Evolutionary conservation across 2,113 vertebrate species (phyloP).

Genomic region (Oxyura jamaicensis): DNA sequence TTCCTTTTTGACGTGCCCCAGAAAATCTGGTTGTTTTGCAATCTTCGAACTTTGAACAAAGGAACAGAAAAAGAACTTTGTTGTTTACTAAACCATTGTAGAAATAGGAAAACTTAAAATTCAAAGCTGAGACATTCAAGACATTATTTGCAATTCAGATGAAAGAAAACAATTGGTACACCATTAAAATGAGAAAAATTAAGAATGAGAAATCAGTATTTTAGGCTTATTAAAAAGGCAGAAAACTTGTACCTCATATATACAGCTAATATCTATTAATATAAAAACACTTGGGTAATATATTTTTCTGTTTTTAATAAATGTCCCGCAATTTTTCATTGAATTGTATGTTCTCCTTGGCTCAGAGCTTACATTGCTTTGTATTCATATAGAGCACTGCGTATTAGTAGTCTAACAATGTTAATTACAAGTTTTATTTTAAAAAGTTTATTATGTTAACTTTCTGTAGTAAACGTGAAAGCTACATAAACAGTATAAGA

Average conservation of each 20-base stretch:
- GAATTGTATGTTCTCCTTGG: not conserved
- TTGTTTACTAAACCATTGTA: not conserved
- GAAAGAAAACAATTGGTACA: not conserved
- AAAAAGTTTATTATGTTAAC: not conserved
- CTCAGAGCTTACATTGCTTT: not conserved
- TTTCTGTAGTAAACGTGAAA: not conserved
- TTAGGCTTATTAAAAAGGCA: not conserved
- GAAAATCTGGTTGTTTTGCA: not conserved
- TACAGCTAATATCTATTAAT: not conserved
- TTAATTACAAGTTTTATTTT: not conserved
- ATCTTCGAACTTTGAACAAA: not conserved
- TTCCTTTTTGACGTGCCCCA: not conserved
- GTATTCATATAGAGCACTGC: not conserved
- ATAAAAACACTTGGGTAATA: not conserved
- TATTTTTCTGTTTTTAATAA: not conserved
- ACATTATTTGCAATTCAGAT: conserved; percentile 1
- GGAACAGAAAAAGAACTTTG: not conserved
- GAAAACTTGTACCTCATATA: not conserved
- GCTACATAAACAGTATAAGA: not conserved
- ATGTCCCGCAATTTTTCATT: not conserved
- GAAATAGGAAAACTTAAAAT: not conserved
- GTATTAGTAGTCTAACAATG: not conserved
- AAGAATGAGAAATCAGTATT: not conserved
- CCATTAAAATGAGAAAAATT: not conserved
- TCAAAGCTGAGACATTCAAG: not conserved